Evolutionary conservation across 2,888 invertebrate species (phyloP).

Genomic region (Drosophila seclusa): DNA sequence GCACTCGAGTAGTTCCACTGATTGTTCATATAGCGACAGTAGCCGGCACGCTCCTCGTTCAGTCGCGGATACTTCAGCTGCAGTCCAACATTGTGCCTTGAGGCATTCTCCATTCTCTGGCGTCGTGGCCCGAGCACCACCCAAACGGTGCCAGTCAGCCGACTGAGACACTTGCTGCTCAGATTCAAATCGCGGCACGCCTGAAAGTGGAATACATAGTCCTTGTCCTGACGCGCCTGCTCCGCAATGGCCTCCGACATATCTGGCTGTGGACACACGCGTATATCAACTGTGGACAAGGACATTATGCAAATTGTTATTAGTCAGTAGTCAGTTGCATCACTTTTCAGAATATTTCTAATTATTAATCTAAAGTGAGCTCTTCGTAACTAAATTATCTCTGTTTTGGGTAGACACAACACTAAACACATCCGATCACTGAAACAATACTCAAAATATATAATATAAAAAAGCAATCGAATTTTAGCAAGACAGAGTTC

Average conservation of each 20-base stretch:
- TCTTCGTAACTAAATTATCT: too few relatives aligned
- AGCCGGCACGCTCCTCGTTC: slow-evolving; percentile 92
- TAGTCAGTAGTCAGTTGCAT: neutral
- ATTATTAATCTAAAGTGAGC: neutral
- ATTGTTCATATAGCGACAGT: slow-evolving; percentile 89
- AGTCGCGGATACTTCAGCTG: slow-evolving; percentile 95
- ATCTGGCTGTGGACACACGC: slow-evolving; percentile 81
- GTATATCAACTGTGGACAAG: slow-evolving; percentile 74
- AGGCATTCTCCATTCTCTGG: slow-evolving; percentile 83
- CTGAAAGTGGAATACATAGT: slow-evolving; percentile 75
- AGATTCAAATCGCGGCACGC: slow-evolving; percentile 86
- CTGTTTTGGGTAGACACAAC: too few relatives aligned
- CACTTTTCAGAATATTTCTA: neutral
- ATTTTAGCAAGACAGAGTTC: too few relatives aligned
- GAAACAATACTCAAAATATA: too few relatives aligned
- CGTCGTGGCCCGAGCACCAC: slow-evolving; percentile 87
- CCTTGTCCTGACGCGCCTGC: slow-evolving; percentile 67
- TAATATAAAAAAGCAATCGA: too few relatives aligned
- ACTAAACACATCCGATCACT: too few relatives aligned
- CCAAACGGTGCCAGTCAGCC: slow-evolving; percentile 94
- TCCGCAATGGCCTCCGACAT: slow-evolving; percentile 64
- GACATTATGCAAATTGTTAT: neutral
- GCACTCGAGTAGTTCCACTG: slow-evolving; percentile 93
- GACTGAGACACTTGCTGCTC: slow-evolving; percentile 90
- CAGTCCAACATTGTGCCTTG: slow-evolving; percentile 92